Evolutionary conservation across 2,113 vertebrate genomes (phyloP), one percentile per base, ranked within the genome.

Genomic region (Tenebrosternarchus preto): DNA sequence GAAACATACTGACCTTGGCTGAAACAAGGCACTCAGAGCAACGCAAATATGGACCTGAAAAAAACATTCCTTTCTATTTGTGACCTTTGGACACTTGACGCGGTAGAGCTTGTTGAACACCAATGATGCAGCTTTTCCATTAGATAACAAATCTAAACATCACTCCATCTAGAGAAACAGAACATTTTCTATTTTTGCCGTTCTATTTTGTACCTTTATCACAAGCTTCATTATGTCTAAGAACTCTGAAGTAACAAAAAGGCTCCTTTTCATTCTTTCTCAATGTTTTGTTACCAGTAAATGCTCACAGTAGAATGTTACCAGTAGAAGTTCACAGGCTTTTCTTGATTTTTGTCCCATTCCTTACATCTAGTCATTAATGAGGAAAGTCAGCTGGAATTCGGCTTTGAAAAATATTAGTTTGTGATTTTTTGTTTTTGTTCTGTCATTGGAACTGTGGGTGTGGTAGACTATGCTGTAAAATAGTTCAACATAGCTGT

Each of bases 1-100:
- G 85, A 82, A 77, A 77, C 83, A 81, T 85, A 86, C 85, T 85
- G 73, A 76, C 82, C 64, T 36, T 83, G 84, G 87, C 22, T 70
- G 83, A 84, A 78, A 85, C 76, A 84, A 59, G 0, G 19, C 68
- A 61, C 25, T 56, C 73, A 82, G 71, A 64, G 66, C 25, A 5
- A 66, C 74, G 77, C 82, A 85, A 86, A 86, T 75, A 81, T 81
- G 85, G 87, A 69, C 53, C 50, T 83, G 4, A 50, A 69, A 78
- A 36, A 73, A 84, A 76, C 71, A 86, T 83, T 85, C 82, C 78
- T 82, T 78, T 78, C 81, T 77, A 59, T 83, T 86, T 86, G 43
- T 77, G 84, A 70, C 16, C 53, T 36, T 71, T 72, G 74, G 73
- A 75, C 15, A 67, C 39, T 83, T 64, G 43, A 76, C 71, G 31